phyloP scores from a whole-genome alignment of 2,113 vertebrate genomes.

The Centrocercus urophasianus region DNA sequence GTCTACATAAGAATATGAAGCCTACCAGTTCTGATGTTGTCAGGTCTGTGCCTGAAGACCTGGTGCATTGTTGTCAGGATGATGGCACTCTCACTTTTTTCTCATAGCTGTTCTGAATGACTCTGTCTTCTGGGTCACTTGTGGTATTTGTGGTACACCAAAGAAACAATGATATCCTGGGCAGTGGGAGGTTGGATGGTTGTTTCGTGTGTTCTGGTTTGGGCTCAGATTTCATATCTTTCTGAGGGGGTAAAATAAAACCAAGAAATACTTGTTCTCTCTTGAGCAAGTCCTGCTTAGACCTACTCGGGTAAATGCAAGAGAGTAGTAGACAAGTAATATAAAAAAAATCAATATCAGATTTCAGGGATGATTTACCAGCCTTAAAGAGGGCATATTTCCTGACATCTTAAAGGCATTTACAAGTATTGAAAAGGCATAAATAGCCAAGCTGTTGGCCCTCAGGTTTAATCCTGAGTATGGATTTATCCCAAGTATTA shows the following conservation, averaged over 20 bases:
- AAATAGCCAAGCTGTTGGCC: fast-evolving
- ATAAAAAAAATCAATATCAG: neutral
- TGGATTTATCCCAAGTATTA: neutral
- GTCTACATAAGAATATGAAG: neutral
- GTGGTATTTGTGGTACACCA: neutral
- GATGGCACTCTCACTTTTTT: neutral
- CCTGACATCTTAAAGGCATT: neutral
- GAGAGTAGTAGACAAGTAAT: neutral
- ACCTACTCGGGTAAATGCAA: neutral
- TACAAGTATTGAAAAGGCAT: neutral
- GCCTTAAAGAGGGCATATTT: neutral
- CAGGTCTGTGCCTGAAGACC: neutral
- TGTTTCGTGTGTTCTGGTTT: neutral
- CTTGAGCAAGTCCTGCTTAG: neutral
- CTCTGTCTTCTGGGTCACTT: neutral
- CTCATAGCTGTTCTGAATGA: neutral
- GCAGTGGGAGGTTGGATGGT: neutral
- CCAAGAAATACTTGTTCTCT: neutral
- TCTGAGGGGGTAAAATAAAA: neutral
- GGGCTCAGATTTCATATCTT: neutral
- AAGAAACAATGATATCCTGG: neutral
- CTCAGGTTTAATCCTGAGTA: neutral
- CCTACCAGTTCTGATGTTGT: neutral
- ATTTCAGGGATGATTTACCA: neutral
- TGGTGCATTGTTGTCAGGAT: neutral